Evolutionary conservation across 2,888 invertebrate species (phyloP).

Genomic region (Rhingia rostrata): DNA sequence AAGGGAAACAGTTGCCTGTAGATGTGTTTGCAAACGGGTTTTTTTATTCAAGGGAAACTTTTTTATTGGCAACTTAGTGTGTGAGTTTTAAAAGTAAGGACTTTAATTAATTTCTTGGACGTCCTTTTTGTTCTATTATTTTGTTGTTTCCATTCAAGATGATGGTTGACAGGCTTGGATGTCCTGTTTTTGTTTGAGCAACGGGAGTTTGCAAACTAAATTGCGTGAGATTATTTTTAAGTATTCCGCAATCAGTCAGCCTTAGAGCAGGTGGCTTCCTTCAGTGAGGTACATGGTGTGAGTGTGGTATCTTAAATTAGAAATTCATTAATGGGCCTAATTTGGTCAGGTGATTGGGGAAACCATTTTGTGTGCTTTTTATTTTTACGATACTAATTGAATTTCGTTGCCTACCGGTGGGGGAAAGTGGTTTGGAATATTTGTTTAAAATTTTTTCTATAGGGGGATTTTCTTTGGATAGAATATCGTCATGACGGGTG

Average conservation of each 20-base stretch:
- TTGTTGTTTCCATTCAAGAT: neutral
- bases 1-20: slow-evolving; percentile 7
- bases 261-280: neutral
- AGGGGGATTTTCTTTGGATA: no score
- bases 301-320: neutral
- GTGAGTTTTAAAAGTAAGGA: slow-evolving; percentile 31
- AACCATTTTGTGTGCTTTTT: no score
- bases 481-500: no score
- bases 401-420: no score
- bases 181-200: neutral
- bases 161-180: neutral
- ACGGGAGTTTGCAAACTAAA: slow-evolving; percentile 14
- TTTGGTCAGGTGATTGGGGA: no score
- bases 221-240: slow-evolving; percentile 31
- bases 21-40: neutral
- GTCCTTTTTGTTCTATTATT: slow-evolving; percentile 1
- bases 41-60: neutral
- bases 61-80: slow-evolving; percentile 12
- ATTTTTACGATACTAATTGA: no score
- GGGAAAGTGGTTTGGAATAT: no score
- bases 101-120: slow-evolving; percentile 47
- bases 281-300: neutral
- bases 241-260: neutral
- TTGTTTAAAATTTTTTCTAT: no score
- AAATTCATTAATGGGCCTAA: neutral